Evolutionary conservation across 2,797 vertebrate genomes (phyloP).

Genomic region (Periparus ater): DNA sequence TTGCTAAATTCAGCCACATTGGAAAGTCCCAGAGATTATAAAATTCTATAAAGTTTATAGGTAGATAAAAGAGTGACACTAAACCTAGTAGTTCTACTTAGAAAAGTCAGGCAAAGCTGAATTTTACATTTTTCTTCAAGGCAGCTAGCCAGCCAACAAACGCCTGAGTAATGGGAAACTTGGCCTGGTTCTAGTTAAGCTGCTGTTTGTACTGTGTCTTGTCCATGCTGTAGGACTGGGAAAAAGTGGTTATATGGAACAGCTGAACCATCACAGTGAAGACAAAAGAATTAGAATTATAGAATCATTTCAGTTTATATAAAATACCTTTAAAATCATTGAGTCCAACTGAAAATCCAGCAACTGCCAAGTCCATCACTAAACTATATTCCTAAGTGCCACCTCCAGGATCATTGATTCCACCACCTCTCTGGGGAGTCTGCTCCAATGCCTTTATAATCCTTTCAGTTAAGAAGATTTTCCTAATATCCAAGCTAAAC

Average conservation of each 20-base stretch:
- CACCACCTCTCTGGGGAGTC: background rate
- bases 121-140: background rate
- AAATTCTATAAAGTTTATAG: background rate
- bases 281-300: background rate
- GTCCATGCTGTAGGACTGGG: background rate
- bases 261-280: background rate
- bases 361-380: background rate
- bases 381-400: background rate
- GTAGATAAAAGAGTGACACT: background rate
- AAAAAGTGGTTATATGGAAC: background rate
- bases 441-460: background rate
- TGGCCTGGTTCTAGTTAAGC: background rate
- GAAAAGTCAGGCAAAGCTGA: background rate
- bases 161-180: background rate
- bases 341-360: background rate
- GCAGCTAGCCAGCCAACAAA: background rate
- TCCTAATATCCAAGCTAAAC: background rate
- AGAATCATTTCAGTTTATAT: background rate
- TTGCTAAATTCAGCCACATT: background rate
- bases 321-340: background rate
- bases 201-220: background rate
- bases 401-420: background rate
- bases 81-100: background rate
- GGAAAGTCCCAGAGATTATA: background rate
- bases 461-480: background rate